phyloP scores from a whole-genome alignment of 2,797 vertebrate genomes.

The Fringilla coelebs region DNA sequence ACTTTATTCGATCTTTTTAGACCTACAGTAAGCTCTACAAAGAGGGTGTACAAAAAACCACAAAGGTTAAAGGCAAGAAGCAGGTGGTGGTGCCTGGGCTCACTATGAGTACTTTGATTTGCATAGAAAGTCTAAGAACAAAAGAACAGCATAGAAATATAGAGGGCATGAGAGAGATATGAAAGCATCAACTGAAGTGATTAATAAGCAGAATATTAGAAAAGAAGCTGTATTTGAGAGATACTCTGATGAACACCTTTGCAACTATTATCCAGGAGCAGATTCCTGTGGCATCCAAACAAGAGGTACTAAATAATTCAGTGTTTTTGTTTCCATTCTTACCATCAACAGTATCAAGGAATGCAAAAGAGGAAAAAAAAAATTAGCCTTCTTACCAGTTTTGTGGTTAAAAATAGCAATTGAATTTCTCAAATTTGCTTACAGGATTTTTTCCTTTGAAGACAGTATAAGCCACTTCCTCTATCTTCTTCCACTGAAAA shows the following conservation, averaged over 20 bases:
- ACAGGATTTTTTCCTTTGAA: not conserved
- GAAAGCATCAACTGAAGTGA: not conserved
- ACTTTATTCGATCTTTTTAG: not conserved
- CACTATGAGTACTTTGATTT: not conserved
- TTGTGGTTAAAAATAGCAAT: not conserved
- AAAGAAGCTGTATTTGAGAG: not conserved
- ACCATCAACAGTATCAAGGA: not conserved
- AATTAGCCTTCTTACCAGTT: not conserved
- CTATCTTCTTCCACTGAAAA: not conserved
- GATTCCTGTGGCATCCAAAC: not conserved
- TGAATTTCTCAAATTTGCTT: not conserved
- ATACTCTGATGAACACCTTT: not conserved
- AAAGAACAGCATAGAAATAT: not conserved
- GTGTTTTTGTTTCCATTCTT: not conserved
- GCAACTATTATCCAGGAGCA: not conserved
- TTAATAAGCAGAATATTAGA: not conserved
- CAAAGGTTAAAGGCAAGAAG: not conserved
- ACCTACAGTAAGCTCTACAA: not conserved
- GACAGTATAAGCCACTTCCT: not conserved
- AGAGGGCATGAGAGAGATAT: not conserved
- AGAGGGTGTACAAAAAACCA: not conserved
- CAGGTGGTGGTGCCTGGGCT: not conserved
- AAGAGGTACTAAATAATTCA: conserved; percentile 8
- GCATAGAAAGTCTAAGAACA: not conserved
- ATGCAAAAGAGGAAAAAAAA: not conserved